Base-by-base conservation (phyloP, 2,113 vertebrate species). In the Paradoxurus hermaphroditus region DNA sequence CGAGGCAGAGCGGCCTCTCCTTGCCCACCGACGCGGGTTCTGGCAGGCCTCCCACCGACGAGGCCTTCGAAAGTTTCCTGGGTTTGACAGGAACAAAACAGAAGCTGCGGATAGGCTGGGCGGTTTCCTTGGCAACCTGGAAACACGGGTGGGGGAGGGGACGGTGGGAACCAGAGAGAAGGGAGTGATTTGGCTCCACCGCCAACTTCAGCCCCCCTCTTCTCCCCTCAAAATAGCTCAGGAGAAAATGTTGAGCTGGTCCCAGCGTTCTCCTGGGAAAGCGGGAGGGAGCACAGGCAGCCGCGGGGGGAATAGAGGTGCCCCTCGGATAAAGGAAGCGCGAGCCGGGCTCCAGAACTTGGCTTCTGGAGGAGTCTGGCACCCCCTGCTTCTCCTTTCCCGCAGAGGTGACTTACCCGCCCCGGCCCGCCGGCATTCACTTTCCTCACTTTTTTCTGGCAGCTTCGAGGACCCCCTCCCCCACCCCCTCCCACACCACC, bases 91-190 rank as follows among this genome's bases (percentile, higher is more conserved):
- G 65, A 96, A 98, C 92, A 77, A 78, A 98, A 98, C n/a, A 86
- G 73, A 27, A 73, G 94, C 90, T 62, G 89, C 68, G 94, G 89
- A 95, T 13, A 4, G 91, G 97, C 97, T 97, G 86, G 70, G 75
- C 65, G 41, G 94, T 98, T 96, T 95, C 98, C 98, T 81, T 97
- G 98, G 88, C 97, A 98, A 99, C 98, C 91, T 92, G 86, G 93
- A 97, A 98, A 98, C 98, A 93, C 29, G 92, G 90, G 65, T 85
- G 79, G 95, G 91, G 97, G 97, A 96, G 79, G 97, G 96, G 86
- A 94, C 1, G 77, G 91, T 97, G 97, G 87, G 91, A 96, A 91
- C 77, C 59, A 19, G 85, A 79, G 77, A 39, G 86, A 83, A 96
- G 67, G 75, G 77, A 83, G 67, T 34, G 72, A 53, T 44, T 89